Conservation (phyloP, 2,113 vertebrate genomes). For the Elgaria multicarinata region DNA sequence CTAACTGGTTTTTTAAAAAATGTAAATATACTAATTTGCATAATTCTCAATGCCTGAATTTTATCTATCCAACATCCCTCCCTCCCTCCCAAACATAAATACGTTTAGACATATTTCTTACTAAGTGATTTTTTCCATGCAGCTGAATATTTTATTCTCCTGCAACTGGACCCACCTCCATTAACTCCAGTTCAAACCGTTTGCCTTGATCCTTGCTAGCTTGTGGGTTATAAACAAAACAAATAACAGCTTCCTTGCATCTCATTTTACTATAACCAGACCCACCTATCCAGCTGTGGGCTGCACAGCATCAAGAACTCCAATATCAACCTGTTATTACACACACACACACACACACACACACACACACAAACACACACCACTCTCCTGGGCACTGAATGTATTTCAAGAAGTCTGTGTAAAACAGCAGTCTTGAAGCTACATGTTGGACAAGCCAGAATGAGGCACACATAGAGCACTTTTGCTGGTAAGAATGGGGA, state of each 20-base stretch:
- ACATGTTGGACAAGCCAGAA: not conserved
- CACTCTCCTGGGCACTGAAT: not conserved
- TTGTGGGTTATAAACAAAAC: not conserved
- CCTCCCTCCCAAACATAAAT: not conserved
- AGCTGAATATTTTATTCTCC: not conserved
- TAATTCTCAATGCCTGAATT: not conserved
- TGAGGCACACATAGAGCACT: not conserved
- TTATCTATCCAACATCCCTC: not conserved
- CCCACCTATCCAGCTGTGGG: fast-evolving
- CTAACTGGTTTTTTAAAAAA: not conserved
- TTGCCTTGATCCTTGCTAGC: not conserved
- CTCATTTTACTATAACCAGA: fast-evolving
- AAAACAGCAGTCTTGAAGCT: not conserved
- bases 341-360: no score
- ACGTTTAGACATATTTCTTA: not conserved
- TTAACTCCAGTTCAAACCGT: not conserved
- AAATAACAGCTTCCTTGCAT: not conserved
- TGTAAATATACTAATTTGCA: not conserved
- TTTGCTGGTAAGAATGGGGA: not conserved
- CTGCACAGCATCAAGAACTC: not conserved
- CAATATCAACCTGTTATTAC: fast-evolving
- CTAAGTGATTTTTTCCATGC: not conserved
- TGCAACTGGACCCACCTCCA: not conserved
- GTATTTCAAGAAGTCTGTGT: not conserved
- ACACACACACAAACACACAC: no score